Conservation (phyloP, 2,797 vertebrate genomes). For the Scomberomorus guttatus region DNA sequence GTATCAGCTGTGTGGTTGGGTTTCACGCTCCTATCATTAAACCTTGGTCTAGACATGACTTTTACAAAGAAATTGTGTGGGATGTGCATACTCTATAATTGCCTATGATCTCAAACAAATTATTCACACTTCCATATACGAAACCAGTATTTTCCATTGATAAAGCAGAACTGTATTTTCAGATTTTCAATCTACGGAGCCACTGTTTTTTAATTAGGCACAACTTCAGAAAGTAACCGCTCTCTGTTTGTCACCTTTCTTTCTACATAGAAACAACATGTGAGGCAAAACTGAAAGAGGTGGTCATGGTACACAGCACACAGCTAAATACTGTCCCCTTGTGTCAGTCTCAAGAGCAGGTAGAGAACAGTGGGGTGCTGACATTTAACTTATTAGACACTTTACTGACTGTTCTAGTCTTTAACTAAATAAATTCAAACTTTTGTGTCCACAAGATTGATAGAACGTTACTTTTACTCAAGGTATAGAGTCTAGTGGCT, state of each 20-base stretch:
- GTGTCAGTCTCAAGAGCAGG: constrained; percentile 57
- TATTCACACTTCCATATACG: constrained; percentile 5
- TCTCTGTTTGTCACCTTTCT: too few relatives aligned
- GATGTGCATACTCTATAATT: constrained; percentile 4
- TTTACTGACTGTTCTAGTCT: neutral
- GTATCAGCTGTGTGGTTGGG: constrained; percentile 47
- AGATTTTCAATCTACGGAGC: neutral
- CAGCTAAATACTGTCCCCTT: constrained; percentile 79
- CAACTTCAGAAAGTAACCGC: constrained; percentile 1
- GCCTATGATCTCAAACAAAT: constrained; percentile 8
- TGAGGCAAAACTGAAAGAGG: constrained; percentile 39
- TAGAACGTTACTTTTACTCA: neutral
- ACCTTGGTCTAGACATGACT: constrained; percentile 35
- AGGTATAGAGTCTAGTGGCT: neutral
- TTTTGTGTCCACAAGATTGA: neutral
- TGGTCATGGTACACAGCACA: neutral
- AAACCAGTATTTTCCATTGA: constrained; percentile 45
- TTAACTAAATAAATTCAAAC: neutral
- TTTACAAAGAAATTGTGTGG: constrained; percentile 41
- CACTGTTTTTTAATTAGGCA: neutral
- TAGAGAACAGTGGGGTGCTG: neutral
- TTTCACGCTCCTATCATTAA: constrained; percentile 16
- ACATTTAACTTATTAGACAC: neutral
- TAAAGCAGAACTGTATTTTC: neutral
- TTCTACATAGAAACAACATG: too few relatives aligned